These are phyloP conservation scores for Drosophila tani DNA, from an alignment of 1,140 invertebrate genomes.

Conservation along the genomic window DNA sequence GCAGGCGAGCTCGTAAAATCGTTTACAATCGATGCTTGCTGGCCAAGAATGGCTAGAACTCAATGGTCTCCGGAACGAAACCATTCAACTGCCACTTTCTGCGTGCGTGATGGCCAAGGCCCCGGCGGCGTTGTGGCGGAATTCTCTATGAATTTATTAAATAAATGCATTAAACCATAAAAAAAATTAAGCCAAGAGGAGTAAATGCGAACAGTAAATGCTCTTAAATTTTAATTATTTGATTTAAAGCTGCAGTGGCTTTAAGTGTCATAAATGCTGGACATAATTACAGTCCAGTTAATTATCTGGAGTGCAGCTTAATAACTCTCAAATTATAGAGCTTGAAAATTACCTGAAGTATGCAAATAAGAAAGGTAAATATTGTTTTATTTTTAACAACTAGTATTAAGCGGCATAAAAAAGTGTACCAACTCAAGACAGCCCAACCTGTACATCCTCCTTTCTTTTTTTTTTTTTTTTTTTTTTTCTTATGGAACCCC, in stretches of 20 bases:
- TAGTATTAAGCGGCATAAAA: neutral
- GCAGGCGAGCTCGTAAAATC: constrained; percentile 79
- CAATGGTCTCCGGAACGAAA: constrained; percentile 32
- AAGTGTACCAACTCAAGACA: too few species aligned
- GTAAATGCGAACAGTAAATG: constrained; percentile 12
- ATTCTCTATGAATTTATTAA: constrained; percentile 79
- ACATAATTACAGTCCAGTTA: too few species aligned
- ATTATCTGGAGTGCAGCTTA: too few species aligned
- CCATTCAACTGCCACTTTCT: constrained; percentile 76
- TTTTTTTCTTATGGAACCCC: neutral
- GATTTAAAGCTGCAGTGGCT: too few species aligned
- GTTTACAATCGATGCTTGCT: constrained; percentile 65
- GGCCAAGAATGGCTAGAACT: constrained; percentile 14
- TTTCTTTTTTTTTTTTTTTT: constrained; percentile 26
- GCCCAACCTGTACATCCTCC: neutral
- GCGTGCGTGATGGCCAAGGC: constrained; percentile 62
- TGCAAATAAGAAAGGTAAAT: too few species aligned
- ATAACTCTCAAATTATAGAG: too few species aligned
- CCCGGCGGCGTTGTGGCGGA: constrained; percentile 55
- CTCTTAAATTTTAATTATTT: constrained; percentile 4
- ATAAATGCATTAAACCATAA: constrained; percentile 79
- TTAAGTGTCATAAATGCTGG: too few species aligned
- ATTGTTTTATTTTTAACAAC: neutral
- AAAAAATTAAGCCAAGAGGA: constrained; percentile 24
- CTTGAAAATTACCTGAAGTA: too few species aligned